Evolutionary conservation across 1,140 invertebrate species (phyloP).

Genomic region (Ostrea denselamellosa): DNA sequence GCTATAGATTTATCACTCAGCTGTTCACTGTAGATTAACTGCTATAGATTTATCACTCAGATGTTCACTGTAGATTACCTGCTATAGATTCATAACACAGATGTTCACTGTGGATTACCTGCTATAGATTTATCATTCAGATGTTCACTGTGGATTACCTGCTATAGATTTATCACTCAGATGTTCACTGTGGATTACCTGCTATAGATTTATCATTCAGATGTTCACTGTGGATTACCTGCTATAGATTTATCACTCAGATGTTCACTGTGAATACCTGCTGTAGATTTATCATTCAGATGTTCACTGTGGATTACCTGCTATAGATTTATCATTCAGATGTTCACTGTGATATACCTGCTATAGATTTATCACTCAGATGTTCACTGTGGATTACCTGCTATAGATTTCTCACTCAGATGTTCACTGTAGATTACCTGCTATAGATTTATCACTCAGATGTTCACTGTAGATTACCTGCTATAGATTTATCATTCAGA

Average conservation of each 20-base stretch:
- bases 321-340: not conserved
- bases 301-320: not conserved
- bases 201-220: too few species aligned
- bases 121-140: too few species aligned
- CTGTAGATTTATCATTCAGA: too few species aligned
- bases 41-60: too few species aligned
- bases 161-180: not conserved
- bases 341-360: conserved; percentile 81
- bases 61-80: not conserved
- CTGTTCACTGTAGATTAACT: conserved; percentile 79
- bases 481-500: not conserved
- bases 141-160: not conserved
- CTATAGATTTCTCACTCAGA: not conserved
- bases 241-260: not conserved
- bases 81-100: not conserved
- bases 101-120: conserved; percentile 79
- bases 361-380: too few species aligned
- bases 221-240: not conserved
- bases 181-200: conserved; percentile 79
- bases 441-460: too few species aligned
- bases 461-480: not conserved
- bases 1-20: not conserved
- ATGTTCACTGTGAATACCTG: conserved; percentile 80
- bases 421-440: conserved; percentile 81
- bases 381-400: not conserved